Evolutionary conservation across 2,113 vertebrate species (phyloP).

Genomic region (Colaptes auratus): DNA sequence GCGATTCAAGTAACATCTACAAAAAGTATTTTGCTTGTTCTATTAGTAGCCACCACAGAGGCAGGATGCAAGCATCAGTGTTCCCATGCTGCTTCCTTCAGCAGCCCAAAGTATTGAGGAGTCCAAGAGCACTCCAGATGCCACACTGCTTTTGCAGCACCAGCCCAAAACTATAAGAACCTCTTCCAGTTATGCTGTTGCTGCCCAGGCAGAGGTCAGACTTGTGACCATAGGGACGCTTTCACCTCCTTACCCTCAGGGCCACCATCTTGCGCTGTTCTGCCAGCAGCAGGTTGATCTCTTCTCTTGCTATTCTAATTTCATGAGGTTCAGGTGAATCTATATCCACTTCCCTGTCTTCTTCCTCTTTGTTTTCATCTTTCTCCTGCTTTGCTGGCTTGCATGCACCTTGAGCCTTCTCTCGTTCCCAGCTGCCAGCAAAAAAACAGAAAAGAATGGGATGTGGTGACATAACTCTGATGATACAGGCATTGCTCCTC

Average conservation of each 20-base stretch:
- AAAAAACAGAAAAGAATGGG: not conserved
- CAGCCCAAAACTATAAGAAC: not conserved
- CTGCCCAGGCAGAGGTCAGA: not conserved
- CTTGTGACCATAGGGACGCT: not conserved
- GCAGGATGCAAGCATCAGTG: not conserved
- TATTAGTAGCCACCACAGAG: not conserved
- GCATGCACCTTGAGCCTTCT: slow-evolving; percentile 17
- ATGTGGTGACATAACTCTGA: not conserved
- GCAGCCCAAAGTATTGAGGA: not conserved
- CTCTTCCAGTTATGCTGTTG: not conserved
- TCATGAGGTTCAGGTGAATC: slow-evolving; percentile 53
- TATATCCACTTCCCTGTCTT: not conserved
- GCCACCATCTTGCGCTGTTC: slow-evolving; percentile 39
- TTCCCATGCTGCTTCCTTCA: not conserved
- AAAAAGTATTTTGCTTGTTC: not conserved
- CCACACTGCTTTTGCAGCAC: not conserved
- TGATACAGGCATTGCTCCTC: not conserved
- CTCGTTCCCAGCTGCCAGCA: slow-evolving; percentile 70
- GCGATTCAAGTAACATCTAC: not conserved
- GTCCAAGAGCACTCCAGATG: not conserved
- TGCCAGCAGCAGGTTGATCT: slow-evolving; percentile 62
- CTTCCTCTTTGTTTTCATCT: not conserved
- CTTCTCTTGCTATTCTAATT: slow-evolving; percentile 62
- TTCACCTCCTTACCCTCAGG: slow-evolving; percentile 60
- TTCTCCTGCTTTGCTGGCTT: not conserved